These are phyloP conservation scores for Ornithoptera alexandrae DNA, from an alignment of 2,888 invertebrate genomes.

Conservation along the genomic window DNA sequence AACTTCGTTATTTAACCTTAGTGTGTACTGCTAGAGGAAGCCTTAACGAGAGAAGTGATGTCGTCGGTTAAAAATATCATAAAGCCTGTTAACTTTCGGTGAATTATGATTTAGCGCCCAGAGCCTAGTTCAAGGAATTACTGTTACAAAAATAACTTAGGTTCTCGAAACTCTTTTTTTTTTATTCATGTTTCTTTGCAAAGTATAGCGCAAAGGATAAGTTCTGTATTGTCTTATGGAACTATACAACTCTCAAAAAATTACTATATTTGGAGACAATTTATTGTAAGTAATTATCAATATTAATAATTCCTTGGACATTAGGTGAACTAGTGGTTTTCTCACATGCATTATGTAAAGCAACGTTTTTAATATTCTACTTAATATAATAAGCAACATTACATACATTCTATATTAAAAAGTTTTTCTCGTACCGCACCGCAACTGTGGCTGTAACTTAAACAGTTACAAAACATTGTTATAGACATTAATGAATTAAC, in stretches of 20 bases:
- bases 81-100: too few species aligned
- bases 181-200: too few species aligned
- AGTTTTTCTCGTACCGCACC: constrained; percentile 7
- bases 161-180: too few species aligned
- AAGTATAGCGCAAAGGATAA: too few species aligned
- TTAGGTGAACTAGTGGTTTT: constrained; percentile 20
- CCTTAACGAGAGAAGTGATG: constrained; percentile 2
- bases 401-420: constrained; percentile 12
- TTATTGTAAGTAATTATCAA: too few species aligned
- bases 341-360: constrained; percentile 9
- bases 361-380: constrained; percentile 19
- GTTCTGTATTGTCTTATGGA: too few species aligned
- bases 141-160: too few species aligned
- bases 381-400: constrained; percentile 21
- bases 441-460: constrained; percentile 4
- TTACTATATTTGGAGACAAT: too few species aligned
- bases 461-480: constrained; percentile 6
- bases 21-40: constrained; percentile 27
- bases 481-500: constrained; percentile 2
- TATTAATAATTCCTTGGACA: constrained; percentile 8
- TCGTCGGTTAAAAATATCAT: too few species aligned
- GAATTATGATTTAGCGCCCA: too few species aligned
- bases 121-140: too few species aligned
- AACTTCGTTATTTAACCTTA: constrained; percentile 27
- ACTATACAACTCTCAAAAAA: too few species aligned